Conservation (phyloP, 2,113 vertebrate species). For the Toxotes jaculatrix region DNA sequence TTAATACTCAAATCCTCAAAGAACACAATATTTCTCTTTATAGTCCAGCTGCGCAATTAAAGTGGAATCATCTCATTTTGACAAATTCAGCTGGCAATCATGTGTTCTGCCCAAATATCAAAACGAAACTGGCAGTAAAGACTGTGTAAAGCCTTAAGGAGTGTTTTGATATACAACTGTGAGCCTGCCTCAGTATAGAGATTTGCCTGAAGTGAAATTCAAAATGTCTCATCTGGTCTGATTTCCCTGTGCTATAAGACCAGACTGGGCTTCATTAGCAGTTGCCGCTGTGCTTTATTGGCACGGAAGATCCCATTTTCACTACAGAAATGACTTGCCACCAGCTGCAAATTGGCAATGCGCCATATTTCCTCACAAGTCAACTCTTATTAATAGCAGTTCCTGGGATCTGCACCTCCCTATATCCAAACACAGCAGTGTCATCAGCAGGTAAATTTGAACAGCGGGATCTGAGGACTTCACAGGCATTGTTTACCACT, state of each 20-base stretch:
- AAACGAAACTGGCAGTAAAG: background rate
- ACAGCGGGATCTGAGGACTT: conserved; percentile 31
- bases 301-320: conserved; percentile 76
- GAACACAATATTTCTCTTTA: background rate
- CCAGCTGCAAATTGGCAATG: conserved; percentile 77
- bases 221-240: conserved; percentile 64
- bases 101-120: background rate
- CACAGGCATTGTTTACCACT: conserved; percentile 47
- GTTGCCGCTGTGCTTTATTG: conserved; percentile 68
- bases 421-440: conserved; percentile 30
- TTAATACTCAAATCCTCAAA: background rate
- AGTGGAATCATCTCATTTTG: conserved; percentile 16
- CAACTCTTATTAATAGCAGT: conserved; percentile 70
- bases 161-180: conserved; percentile 37
- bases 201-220: conserved; percentile 58
- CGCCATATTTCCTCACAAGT: conserved; percentile 69
- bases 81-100: conserved; percentile 14
- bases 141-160: conserved; percentile 3
- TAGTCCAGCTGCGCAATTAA: conserved; percentile 5
- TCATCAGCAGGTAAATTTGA: conserved; percentile 58
- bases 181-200: conserved; percentile 24
- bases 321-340: conserved; percentile 70
- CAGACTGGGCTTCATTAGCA: conserved; percentile 71
- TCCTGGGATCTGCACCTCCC: conserved; percentile 30
- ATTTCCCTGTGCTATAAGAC: conserved; percentile 50